Evolutionary conservation across 2,113 vertebrate species (phyloP).

Genomic region (Symphodus melops): DNA sequence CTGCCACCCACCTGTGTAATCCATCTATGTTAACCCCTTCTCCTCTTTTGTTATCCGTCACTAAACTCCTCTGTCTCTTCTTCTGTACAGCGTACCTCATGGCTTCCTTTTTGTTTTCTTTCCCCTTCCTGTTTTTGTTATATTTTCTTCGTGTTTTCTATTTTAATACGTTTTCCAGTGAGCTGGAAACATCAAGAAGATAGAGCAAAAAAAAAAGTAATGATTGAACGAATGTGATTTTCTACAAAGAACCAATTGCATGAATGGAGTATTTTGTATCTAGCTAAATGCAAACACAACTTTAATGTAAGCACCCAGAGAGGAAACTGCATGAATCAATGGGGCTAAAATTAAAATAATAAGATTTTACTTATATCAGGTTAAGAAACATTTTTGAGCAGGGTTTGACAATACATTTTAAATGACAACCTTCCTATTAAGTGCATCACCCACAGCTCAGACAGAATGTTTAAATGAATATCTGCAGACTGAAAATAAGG

Average conservation of each 20-base stretch:
- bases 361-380: not conserved
- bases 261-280: no score
- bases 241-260: no score
- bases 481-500: not conserved
- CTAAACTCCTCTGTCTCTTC: not conserved
- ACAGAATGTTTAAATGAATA: not conserved
- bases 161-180: not conserved
- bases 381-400: not conserved
- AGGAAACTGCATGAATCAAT: no score
- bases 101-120: not conserved
- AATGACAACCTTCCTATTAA: not conserved
- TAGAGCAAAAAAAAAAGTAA: slow-evolving; percentile 2
- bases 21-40: not conserved
- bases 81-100: not conserved
- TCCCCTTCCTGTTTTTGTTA: not conserved
- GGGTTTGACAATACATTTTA: not conserved
- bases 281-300: not conserved
- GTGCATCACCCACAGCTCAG: not conserved
- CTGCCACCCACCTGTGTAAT: slow-evolving; percentile 23
- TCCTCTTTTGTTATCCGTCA: not conserved
- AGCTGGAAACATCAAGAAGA: not conserved
- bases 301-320: no score
- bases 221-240: not conserved
- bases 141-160: not conserved
- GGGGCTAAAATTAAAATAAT: not conserved